Conservation (phyloP, 2,888 invertebrate genomes). For the Scelioninae gen. 1 region DNA sequence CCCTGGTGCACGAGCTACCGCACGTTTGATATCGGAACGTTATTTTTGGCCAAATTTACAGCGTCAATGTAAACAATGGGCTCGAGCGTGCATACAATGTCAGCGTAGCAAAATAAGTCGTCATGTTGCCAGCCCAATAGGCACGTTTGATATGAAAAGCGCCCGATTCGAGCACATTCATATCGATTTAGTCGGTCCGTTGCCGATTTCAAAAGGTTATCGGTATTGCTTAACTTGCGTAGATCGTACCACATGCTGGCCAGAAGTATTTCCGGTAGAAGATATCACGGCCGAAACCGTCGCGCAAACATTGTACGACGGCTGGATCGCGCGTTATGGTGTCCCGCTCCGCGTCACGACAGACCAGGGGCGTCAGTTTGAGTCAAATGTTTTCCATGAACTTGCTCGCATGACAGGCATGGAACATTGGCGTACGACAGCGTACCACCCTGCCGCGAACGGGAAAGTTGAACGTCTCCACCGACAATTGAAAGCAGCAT, state of each 20-base stretch:
- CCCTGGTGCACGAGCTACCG: constrained; percentile 72
- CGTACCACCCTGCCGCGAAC: constrained; percentile 60
- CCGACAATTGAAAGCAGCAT: constrained; percentile 29
- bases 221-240: constrained; percentile 79
- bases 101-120: constrained; percentile 47
- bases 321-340: constrained; percentile 70
- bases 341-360: constrained; percentile 69
- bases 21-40: constrained; percentile 75
- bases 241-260: constrained; percentile 74
- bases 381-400: constrained; percentile 68
- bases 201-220: constrained; percentile 34
- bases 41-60: constrained; percentile 81
- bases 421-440: constrained; percentile 27
- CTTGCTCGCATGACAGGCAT: constrained; percentile 34
- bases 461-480: constrained; percentile 68
- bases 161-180: constrained; percentile 78
- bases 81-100: constrained; percentile 56
- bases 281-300: constrained; percentile 68
- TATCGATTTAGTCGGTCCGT: constrained; percentile 76
- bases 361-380: constrained; percentile 74
- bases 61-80: constrained; percentile 77
- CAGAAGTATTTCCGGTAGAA: constrained; percentile 57
- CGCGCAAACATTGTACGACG: constrained; percentile 53
- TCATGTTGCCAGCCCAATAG: constrained; percentile 65
- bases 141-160: constrained; percentile 71